Evolutionary conservation across 2,797 vertebrate species (phyloP), one percentile per base, ranked within the genome.

Genomic region (Geotrypetes seraphini): DNA sequence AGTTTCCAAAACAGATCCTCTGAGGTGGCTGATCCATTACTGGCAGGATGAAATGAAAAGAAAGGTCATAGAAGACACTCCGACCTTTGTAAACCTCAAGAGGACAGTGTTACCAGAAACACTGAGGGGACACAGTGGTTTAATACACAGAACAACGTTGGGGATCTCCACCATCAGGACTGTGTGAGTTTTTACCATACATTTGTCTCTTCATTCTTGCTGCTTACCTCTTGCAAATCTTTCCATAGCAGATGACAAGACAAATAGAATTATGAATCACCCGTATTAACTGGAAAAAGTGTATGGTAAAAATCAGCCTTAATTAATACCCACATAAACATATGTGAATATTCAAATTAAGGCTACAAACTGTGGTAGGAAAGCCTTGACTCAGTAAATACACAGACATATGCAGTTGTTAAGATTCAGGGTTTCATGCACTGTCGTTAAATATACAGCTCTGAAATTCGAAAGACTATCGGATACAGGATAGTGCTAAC

Each of bases 1-100:
- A 99, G 80, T 71, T 99, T 99, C 96, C 96, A 99, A 75, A 99
- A 99, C 48, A 99, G 83, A 57, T 99, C 96, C 73, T 99, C 96
- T 0, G 96, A 97, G 1, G 93, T 99, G 22, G 90, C 92, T 16
- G 96, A 99, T 52, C 96, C 96, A 5, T 97, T 93, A 71, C 96
- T 99, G 72, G 42, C 56, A 69, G 78, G 57, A 61, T 34, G 75
- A 69, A 53, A 76, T 14, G 47, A 61, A 63, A 48, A 69, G 60
- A 12, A 24, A 24, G 52, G 50, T 79, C 54, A 81, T n/a, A 49
- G 36, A 15, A 7, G 33, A 28, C n/a, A 27, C 50, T 19, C n/a
- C 9, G 15, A 56, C 26, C 47, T 34, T 31, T 29, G 30, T 36
- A 33, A 60, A 60, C 74, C 73, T 58, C 60, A 75, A 77, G 73